These are phyloP conservation scores for Spodoptera littoralis DNA, from an alignment of 2,888 invertebrate genomes.

Conservation along the genomic window DNA sequence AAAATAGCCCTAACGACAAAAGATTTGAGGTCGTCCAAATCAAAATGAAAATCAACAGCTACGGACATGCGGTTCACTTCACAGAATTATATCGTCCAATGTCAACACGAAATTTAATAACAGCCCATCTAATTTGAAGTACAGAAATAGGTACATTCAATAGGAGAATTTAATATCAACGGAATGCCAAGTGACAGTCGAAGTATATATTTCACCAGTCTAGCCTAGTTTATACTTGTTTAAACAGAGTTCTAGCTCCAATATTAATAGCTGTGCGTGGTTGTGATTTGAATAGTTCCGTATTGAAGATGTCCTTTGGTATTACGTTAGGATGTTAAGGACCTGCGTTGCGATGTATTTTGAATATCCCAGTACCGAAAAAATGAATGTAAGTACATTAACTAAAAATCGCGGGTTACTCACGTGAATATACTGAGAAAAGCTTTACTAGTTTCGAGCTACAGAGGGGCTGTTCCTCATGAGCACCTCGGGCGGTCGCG, in stretches of 20 bases:
- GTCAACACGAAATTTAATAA: conserved; percentile 22
- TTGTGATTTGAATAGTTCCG: conserved; percentile 77
- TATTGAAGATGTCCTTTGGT: conserved; percentile 62
- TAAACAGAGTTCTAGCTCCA: conserved; percentile 62
- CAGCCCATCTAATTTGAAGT: conserved; percentile 4
- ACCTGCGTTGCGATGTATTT: conserved; percentile 32
- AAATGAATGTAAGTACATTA: too few relatives aligned
- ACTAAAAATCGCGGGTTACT: neutral
- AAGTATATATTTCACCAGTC: conserved; percentile 54
- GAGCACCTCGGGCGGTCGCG: too few relatives aligned
- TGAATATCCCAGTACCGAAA: neutral
- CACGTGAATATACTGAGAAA: too few relatives aligned
- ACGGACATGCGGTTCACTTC: too few relatives aligned
- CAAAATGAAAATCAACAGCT: too few relatives aligned
- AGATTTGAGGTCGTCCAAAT: too few relatives aligned
- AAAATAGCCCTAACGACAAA: too few relatives aligned
- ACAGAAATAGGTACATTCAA: conserved; percentile 12
- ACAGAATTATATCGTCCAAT: neutral
- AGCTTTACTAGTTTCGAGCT: too few relatives aligned
- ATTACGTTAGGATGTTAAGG: conserved; percentile 37
- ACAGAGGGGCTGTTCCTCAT: too few relatives aligned
- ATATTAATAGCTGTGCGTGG: conserved; percentile 77
- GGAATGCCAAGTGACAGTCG: conserved; percentile 34
- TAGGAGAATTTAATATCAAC: conserved; percentile 49
- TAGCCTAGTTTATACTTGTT: conserved; percentile 64